These are phyloP conservation scores for Tribolium castaneum DNA, from an alignment of 1,140 invertebrate species.

Conservation along the genomic window DNA sequence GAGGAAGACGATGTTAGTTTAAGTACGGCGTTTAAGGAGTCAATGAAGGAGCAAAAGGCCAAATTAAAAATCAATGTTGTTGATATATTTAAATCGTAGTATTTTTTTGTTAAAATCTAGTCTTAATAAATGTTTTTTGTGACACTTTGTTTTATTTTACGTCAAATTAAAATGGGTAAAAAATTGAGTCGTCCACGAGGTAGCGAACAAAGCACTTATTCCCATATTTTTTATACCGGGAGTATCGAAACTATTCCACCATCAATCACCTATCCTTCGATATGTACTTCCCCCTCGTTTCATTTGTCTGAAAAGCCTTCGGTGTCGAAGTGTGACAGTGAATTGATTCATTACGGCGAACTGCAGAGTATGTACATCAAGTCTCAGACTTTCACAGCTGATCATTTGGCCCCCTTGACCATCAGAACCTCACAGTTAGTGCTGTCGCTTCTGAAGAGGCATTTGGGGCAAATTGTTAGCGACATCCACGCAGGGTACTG, in stretches of 20 bases:
- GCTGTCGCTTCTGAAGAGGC: too few relatives aligned
- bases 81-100: constrained; percentile 57
- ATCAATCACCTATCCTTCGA: neutral
- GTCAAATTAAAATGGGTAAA: neutral
- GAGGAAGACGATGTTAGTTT: constrained; percentile 50
- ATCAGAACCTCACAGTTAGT: neutral
- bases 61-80: constrained; percentile 46
- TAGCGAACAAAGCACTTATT: neutral
- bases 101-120: neutral
- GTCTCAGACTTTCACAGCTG: neutral
- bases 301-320: neutral
- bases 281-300: constrained; percentile 1
- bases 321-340: neutral
- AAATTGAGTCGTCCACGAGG: neutral
- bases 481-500: neutral
- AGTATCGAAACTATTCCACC: neutral
- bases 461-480: neutral
- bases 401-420: neutral
- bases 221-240: neutral
- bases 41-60: constrained; percentile 46
- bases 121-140: neutral
- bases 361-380: neutral
- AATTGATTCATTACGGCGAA: neutral
- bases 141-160: constrained; percentile 1
- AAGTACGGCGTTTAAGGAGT: constrained; percentile 58